Base-by-base conservation (phyloP, 1,140 invertebrate species). In the Penaeus chinensis region DNA sequence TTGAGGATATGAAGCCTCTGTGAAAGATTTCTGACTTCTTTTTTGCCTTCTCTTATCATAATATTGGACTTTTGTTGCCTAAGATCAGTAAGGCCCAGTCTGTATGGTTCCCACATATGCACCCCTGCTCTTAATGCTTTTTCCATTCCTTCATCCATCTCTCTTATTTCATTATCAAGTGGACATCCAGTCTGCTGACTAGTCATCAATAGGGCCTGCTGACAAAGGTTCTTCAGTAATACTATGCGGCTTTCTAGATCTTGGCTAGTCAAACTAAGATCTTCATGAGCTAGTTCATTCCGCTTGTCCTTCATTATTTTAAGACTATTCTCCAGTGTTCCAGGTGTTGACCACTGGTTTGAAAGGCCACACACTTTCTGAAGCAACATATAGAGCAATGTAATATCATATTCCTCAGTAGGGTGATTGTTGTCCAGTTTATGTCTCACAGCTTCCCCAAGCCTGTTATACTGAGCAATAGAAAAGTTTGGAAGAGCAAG, bases 21-120 rank as follows among this genome's bases (percentile, higher is more conserved):
- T 32, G 27, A 27, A 32, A 74, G 71, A 18, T 7, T 74, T 37
- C 18, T 27, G 22, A 74, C 42, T 27, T 74, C 71, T 24, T 74
- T 74, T 74, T 37, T 74, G 27, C 71, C 71, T 24, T 74, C 71
- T 24, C 71, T 74, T 0, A 74, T 20, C 18, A 74, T 27, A 37
- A 32, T 37, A 27, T 27, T 11, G 27, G 5, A 32, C 42, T 74
- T 19, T 74, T 74, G 27, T 19, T 24, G 27, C 71, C 27, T 74
- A 18, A 27, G n/a, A 19, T 74, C 42, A 37, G 10, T 27, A 27
- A 74, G 71, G 19, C 27, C 71, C 1, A n/a, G 16, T 13, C 42
- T 74, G 20, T 74, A 74, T 18, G 71, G 71, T 74, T 74, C 71
- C 71, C 71, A 74, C 27, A 24, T 27, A 74, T 74, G 24, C 27